Base-by-base conservation (phyloP, 92 coral and sea anemone species). In the Meandrina meandrites region DNA sequence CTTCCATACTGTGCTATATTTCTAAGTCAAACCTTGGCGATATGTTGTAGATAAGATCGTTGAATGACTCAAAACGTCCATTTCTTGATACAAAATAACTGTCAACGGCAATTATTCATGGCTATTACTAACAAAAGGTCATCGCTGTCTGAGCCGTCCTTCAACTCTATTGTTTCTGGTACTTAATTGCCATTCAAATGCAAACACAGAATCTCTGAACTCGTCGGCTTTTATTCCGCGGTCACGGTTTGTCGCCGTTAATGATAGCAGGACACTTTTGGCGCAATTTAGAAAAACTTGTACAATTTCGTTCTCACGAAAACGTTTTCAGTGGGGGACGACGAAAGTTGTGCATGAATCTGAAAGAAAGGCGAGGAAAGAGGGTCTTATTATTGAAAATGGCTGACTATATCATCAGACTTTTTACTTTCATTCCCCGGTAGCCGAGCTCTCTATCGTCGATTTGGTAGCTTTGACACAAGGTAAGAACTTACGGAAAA, bases 151-250 rank as follows among this genome's bases (percentile, higher is more conserved):
- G 77, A 24, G 37, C 45, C 83, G 64, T 78, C 51, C 81, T 47
- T 77, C 28, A 78, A 19, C n/a, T 67, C 83, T 42, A 42, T 85
- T 85, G 88, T 77, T 77, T 66, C 60, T 34, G 21, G 53, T 8
- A 53, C 75, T 84, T 64, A 77, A 85, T 85, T 85, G 83, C 88
- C 81, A 64, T 85, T 76, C 88, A 76, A 77, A 85, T 85, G 82
- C 88, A 85, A 85, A 85, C 82, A 58, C 18, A 35, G 48, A 36
- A 57, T 57, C 28, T 75, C 16, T 85, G 64, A 84, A 76, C 60
- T 24, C 5, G 48, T 83, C 79, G 79, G 79, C 67, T 54, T 36
- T 19, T 31, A 74, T 74, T 74, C 54, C 62, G 10, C 72, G 42
- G 80, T 84, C 87, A 74, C 80, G 87, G 80, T 84, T 75, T 24